Base-by-base conservation (phyloP, 2,797 vertebrate genomes). In the Echeneis naucrates region DNA sequence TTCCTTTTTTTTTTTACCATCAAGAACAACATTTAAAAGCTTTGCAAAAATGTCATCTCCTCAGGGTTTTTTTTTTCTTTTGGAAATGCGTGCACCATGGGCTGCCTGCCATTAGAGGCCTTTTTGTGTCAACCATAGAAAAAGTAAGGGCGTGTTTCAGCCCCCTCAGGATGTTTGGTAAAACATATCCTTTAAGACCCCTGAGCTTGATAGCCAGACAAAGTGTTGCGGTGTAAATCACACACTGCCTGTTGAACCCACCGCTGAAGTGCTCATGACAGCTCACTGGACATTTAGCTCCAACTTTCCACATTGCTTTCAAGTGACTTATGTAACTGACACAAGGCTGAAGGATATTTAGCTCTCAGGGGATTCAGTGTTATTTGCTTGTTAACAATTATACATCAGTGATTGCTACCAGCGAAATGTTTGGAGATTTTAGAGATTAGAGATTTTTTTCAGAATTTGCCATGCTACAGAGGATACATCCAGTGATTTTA, bases 141-240 rank as follows among this genome's bases (percentile, higher is more conserved):
- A 77, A 80, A 65, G 54, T 48, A 52, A 82, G 62, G 54, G 69
- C 35, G 55, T 83, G 73, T 62, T 84, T 84, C 64, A 55, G 58
- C 67, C 81, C n/a, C 78, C 72, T 8, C 50, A 83, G 83, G 83
- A 55, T 51, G 54, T 35, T 8, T 64, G 87, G 81, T 88, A 82
- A 83, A 87, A 83, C 86, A 83, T 57, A 75, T 78, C 81, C n/a
- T 42, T 67, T 61, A 58, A 75, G 77, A 77, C 75, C 75, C 75
- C 63, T 51, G 74, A 66, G 81, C 68, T 75, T 81, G 79, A 85
- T 86, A 87, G 75, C 69, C 72, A 84, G 81, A 85, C 80, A 67
- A 57, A 68, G 60, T 74, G 68, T 73, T 67, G 68, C 69, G 45
- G 55, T 78, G 74, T 79, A 81, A 74, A 72, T 55, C 59, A 59